These are phyloP conservation scores for Emys orbicularis DNA, from an alignment of 2,797 vertebrate species.

Conservation along the genomic window DNA sequence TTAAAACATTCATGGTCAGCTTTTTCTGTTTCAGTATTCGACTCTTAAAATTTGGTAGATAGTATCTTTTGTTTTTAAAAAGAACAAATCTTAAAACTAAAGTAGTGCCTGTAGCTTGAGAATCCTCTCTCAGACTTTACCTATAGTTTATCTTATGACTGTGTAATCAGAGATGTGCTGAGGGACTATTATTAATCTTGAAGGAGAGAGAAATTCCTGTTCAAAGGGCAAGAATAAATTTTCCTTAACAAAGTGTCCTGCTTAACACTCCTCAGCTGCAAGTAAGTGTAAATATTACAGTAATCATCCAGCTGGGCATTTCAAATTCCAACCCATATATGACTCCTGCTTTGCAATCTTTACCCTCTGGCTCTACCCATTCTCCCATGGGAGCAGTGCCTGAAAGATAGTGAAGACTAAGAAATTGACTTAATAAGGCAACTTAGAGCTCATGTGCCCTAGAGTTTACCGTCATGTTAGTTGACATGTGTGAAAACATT, in stretches of 20 bases:
- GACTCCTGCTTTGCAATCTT: not conserved
- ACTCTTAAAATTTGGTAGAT: not conserved
- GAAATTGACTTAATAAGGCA: not conserved
- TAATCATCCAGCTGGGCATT: not conserved
- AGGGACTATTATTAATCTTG: not conserved
- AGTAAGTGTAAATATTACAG: not conserved
- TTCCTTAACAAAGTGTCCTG: not conserved
- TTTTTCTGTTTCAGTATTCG: not conserved
- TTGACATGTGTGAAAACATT: not conserved
- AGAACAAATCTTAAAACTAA: not conserved
- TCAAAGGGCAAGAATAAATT: not conserved
- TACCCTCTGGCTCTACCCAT: not conserved
- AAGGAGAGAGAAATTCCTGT: not conserved
- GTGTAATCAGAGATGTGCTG: not conserved
- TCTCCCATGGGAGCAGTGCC: not conserved
- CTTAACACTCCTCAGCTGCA: not conserved
- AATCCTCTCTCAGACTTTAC: not conserved
- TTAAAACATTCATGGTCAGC: not conserved
- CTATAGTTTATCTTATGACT: not conserved
- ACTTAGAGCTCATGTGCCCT: not conserved
- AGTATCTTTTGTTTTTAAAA: not conserved
- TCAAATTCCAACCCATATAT: not conserved
- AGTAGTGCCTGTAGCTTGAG: not conserved
- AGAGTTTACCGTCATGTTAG: too few relatives aligned
- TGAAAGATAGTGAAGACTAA: not conserved